Evolutionary conservation across 1,140 invertebrate species (phyloP).

Genomic region (Cotesia glomerata): DNA sequence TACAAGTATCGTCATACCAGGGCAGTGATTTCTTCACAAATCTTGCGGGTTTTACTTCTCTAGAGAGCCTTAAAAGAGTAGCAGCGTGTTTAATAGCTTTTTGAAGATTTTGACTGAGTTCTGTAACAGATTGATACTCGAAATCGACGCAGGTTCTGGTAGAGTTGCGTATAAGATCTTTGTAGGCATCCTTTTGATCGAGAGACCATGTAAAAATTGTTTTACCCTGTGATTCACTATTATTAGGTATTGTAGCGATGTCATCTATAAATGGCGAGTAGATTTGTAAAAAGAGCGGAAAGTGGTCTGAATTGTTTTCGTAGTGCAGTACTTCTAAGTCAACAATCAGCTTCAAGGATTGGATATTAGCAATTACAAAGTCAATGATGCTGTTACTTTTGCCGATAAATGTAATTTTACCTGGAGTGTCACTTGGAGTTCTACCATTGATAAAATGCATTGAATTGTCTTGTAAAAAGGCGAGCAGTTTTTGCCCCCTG

Average conservation of each 20-base stretch:
- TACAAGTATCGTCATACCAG: background rate
- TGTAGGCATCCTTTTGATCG: background rate
- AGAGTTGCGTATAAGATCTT: background rate
- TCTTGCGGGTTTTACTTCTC: background rate
- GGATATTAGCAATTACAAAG: background rate
- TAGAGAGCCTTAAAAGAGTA: background rate
- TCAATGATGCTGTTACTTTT: background rate
- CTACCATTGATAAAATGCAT: background rate
- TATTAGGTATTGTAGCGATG: background rate
- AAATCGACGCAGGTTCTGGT: background rate
- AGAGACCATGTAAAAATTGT: background rate
- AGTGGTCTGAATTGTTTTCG: background rate
- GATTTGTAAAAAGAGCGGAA: background rate
- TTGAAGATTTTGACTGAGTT: background rate
- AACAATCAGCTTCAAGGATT: background rate
- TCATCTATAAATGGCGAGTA: background rate
- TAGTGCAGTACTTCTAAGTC: constrained; percentile 1
- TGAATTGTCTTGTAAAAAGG: background rate
- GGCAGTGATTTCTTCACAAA: background rate
- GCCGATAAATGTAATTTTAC: background rate
- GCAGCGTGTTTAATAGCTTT: background rate
- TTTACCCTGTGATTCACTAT: background rate
- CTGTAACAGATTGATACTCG: background rate
- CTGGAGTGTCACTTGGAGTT: background rate
- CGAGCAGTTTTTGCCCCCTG: background rate